phyloP scores from a whole-genome alignment of 2,797 vertebrate genomes.

The Brotula barbata region DNA sequence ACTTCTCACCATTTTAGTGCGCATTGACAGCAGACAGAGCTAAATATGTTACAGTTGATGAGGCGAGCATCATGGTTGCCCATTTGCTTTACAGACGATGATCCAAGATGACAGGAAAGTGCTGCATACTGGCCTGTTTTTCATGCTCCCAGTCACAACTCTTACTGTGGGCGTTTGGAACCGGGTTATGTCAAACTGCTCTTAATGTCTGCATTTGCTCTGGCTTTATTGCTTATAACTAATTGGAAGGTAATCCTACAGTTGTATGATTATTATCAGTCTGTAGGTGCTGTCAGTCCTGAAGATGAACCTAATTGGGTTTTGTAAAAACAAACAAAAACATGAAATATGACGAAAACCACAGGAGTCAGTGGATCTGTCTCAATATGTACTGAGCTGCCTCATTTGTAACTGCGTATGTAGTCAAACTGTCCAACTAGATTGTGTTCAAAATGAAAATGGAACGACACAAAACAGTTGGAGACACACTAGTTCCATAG shows the following conservation, averaged over 20 bases:
- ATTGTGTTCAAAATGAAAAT: too few species aligned
- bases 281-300: neutral
- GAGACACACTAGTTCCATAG: too few species aligned
- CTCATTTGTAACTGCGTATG: too few species aligned
- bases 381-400: too few species aligned
- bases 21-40: constrained; percentile 45
- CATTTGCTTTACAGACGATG: constrained; percentile 50
- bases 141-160: constrained; percentile 23
- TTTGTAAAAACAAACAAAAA: too few species aligned
- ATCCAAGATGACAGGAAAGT: constrained; percentile 54
- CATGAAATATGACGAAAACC: too few species aligned
- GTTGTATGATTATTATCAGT: constrained; percentile 9
- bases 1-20: constrained; percentile 39
- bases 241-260: constrained; percentile 9
- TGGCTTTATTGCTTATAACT: constrained; percentile 19
- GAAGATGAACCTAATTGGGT: neutral
- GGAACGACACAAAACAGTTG: too few species aligned
- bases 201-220: constrained; percentile 57
- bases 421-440: too few species aligned
- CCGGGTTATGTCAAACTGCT: constrained; percentile 20
- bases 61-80: constrained; percentile 43
- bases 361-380: too few species aligned
- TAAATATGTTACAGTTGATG: constrained; percentile 35
- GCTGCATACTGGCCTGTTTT: constrained; percentile 28
- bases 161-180: constrained; percentile 30